Conservation (phyloP, 53 echinoderm and acorn worm species). For the Echinarachnius parma region DNA sequence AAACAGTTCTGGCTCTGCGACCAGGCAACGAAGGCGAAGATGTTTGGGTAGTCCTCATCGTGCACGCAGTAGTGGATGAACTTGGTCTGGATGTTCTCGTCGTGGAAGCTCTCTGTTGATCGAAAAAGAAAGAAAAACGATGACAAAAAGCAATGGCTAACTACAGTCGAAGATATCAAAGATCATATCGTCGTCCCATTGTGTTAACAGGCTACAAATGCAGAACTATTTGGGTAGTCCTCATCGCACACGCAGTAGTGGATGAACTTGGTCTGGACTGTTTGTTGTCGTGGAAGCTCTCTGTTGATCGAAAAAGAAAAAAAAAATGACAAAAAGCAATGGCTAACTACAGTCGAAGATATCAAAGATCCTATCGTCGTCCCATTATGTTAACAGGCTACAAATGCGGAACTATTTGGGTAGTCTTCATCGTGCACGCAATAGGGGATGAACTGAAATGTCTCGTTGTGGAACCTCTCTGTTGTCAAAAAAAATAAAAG, state of each 20-base stretch:
- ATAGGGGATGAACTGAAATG: conserved; percentile 26
- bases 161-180: no score
- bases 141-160: no score
- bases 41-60: neutral
- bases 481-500: neutral
- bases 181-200: no score
- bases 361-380: no score
- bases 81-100: conserved; percentile 22
- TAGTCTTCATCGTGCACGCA: conserved; percentile 17
- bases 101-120: neutral
- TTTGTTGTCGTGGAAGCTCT: neutral
- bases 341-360: no score
- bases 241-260: conserved; percentile 33
- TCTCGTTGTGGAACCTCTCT: conserved; percentile 2
- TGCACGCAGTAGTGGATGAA: conserved; percentile 42
- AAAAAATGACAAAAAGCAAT: no score
- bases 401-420: conserved; percentile 26
- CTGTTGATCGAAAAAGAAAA: neutral
- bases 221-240: conserved; percentile 1
- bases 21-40: conserved; percentile 44
- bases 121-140: neutral
- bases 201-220: conserved; percentile 38
- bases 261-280: conserved; percentile 32
- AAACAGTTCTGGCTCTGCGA: conserved; percentile 14
- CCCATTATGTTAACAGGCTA: conserved; percentile 38